phyloP scores from a whole-genome alignment of 2,888 invertebrate genomes.

The Metallyticus violacea region DNA sequence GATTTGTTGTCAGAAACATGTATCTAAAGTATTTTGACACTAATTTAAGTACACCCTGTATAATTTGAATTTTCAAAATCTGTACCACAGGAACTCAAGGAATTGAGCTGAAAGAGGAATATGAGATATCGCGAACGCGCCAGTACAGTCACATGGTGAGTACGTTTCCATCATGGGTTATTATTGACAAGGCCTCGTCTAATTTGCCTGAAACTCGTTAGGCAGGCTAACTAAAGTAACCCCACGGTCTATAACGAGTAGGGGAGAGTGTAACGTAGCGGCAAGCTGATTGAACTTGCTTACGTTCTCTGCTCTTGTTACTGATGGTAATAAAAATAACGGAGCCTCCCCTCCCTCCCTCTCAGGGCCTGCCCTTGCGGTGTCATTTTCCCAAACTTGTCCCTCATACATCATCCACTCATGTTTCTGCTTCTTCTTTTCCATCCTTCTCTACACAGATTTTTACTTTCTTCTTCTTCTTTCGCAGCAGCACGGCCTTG shows the following conservation, averaged over 20 bases:
- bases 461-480: background rate
- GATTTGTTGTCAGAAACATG: too few relatives aligned
- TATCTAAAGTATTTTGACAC: too few relatives aligned
- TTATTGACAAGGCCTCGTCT: background rate
- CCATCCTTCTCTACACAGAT: background rate
- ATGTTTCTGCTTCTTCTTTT: background rate
- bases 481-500: background rate
- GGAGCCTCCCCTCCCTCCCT: background rate
- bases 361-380: background rate
- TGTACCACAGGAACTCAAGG: too few relatives aligned
- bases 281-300: background rate
- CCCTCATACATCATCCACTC: background rate
- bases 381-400: slow-evolving; percentile 4
- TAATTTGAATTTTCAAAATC: too few relatives aligned
- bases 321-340: background rate
- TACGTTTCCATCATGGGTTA: background rate
- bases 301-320: background rate
- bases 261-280: background rate
- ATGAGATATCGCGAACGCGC: background rate
- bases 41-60: too few relatives aligned
- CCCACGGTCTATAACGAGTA: background rate
- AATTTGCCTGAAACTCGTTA: background rate
- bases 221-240: background rate
- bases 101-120: too few relatives aligned
- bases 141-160: background rate